These are phyloP conservation scores for Delia radicum DNA, from an alignment of 1,140 invertebrate genomes.

Conservation along the genomic window DNA sequence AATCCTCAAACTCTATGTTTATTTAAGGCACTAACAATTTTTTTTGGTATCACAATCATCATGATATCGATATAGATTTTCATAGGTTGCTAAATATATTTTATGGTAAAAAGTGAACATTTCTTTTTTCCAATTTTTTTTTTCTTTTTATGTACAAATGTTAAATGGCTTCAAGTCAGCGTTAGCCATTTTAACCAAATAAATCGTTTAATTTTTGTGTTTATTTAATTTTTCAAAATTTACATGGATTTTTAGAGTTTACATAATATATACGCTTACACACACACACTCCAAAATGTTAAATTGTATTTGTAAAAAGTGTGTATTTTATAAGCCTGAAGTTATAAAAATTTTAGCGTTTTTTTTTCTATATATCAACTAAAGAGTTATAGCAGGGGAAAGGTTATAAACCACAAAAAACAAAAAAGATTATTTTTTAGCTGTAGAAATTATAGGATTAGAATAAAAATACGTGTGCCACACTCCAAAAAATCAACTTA, in stretches of 20 bases:
- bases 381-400: background rate
- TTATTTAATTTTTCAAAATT: background rate
- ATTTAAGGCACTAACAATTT: too few relatives aligned
- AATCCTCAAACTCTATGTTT: too few relatives aligned
- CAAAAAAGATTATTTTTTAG: background rate
- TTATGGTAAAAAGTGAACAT: too few relatives aligned
- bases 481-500: too few relatives aligned
- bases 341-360: background rate
- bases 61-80: too few relatives aligned
- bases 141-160: too few relatives aligned
- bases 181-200: background rate
- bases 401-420: too few relatives aligned
- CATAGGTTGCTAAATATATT: background rate
- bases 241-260: background rate
- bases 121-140: too few relatives aligned
- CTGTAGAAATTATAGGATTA: background rate
- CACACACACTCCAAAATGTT: too few relatives aligned
- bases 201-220: background rate
- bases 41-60: too few relatives aligned
- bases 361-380: background rate
- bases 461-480: background rate
- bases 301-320: background rate
- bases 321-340: background rate
- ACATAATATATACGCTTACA: background rate
- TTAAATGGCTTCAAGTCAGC: background rate